These are phyloP conservation scores for Ptychadena robeensis DNA, from an alignment of 2,797 vertebrate genomes.

Conservation along the genomic window DNA sequence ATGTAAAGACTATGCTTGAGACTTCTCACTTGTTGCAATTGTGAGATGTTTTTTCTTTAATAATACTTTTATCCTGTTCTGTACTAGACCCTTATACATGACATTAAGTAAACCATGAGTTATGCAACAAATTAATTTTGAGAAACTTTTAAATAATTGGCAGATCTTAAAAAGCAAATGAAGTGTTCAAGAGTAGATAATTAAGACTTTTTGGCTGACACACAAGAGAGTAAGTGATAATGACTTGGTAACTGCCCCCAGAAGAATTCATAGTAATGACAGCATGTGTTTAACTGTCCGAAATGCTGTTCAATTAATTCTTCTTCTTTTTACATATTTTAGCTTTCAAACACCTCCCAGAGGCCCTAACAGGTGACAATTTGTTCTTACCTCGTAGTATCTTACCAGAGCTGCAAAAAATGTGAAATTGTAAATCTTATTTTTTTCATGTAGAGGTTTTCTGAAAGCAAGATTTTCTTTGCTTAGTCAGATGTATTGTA, in stretches of 20 bases:
- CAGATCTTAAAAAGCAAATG: not conserved
- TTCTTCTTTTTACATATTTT: conserved; percentile 44
- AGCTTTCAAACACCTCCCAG: conserved; percentile 24
- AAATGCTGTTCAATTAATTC: conserved; percentile 49
- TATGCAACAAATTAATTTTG: not conserved
- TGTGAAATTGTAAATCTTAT: not conserved
- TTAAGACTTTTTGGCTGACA: conserved; percentile 13
- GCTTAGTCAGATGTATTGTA: not conserved
- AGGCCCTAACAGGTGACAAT: conserved; percentile 30
- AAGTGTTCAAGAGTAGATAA: conserved; percentile 25
- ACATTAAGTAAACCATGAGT: not conserved
- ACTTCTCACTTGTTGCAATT: too few species aligned
- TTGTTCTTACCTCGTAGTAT: conserved; percentile 16
- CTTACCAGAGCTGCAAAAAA: not conserved
- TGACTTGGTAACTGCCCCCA: conserved; percentile 25
- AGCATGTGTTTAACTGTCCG: conserved; percentile 38
- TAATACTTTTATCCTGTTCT: too few species aligned
- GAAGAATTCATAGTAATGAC: conserved; percentile 30
- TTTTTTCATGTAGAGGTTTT: not conserved
- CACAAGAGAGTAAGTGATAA: conserved; percentile 28
- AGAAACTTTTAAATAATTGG: not conserved
- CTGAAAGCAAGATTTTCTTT: not conserved
- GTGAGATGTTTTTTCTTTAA: too few species aligned
- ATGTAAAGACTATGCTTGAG: too few species aligned
- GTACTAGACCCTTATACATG: too few species aligned